These are phyloP conservation scores for Forbesichthys agassizii DNA, from an alignment of 2,113 vertebrate genomes.

Conservation along the genomic window DNA sequence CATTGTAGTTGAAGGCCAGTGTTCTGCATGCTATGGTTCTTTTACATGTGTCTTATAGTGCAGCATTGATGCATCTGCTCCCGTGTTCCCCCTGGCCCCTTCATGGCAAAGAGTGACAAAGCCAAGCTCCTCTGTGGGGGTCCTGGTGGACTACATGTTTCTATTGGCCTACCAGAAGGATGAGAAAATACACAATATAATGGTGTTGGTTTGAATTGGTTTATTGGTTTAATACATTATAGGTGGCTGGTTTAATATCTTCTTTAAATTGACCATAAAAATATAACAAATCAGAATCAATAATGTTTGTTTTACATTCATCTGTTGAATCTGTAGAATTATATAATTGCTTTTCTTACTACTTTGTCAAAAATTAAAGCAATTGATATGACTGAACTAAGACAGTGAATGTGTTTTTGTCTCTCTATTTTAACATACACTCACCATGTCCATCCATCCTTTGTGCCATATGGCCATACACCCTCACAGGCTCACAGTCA, in stretches of 20 bases:
- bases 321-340: too few species aligned
- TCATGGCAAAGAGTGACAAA: not conserved
- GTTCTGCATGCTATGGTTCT: not conserved
- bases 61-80: not conserved
- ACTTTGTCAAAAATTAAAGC: too few species aligned
- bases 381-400: too few species aligned
- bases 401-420: not conserved
- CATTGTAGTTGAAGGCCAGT: too few species aligned
- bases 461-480: conserved; percentile 1
- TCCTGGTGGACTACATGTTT: not conserved
- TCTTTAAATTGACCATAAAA: not conserved
- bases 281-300: not conserved
- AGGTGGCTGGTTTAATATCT: not conserved
- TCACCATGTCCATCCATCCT: not conserved
- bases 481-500: not conserved
- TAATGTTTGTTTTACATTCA: too few species aligned
- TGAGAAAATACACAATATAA: not conserved
- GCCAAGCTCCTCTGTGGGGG: not conserved
- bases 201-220: not conserved
- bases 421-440: not conserved
- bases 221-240: not conserved
- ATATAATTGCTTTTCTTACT: too few species aligned
- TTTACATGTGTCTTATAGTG: not conserved
- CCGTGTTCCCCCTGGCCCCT: not conserved
- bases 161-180: not conserved